Evolutionary conservation across 2,113 vertebrate genomes (phyloP), one percentile per base, ranked within the genome.

Genomic region (Colius striatus): DNA sequence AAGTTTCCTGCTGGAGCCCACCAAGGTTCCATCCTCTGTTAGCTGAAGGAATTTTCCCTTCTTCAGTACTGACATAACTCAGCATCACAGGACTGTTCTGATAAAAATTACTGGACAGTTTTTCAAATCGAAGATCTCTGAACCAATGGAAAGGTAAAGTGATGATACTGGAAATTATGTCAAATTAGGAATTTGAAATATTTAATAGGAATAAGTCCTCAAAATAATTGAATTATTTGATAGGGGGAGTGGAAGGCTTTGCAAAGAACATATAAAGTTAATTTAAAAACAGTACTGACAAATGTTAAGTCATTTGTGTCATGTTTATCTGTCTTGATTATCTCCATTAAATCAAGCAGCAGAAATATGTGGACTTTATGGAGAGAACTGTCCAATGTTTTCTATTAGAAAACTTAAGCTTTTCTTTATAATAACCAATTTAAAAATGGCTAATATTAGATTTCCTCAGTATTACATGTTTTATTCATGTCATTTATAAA

Each of bases 401-500:
- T 67, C 72, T 55, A 32, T 66, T 73, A 85, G 13, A 19, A 22
- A 30, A 15, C 67, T 91, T 85, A 58, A 83, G 72, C 19, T 81
- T 85, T 43, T 19, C 38, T 67, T 81, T 92, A 77, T n/a, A 84
- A 90, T 15, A 16, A 92, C 29, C 57, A 83, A 81, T 80, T 92
- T 86, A 32, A 72, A 88, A 78, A 86, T 29, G 60, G 50, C 65
- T 90, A 75, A 94, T 65, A 77, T 20, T 60, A 38, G 47, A 75
- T 86, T 76, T 94, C 54, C 61, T 90, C 43, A 34, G 22, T 27
- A 63, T 74, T 86, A 77, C 53, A 72, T 34, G 32, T 88, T 83
- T 84, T 80, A 94, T 47, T 94, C 71, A 77, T 61, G 68, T 60
- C 16, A 88, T 81, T 90, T 92, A 86, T 86, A 92, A 86, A 93